Evolutionary conservation across 2,113 vertebrate genomes (phyloP).

Genomic region (Centropristis striata): DNA sequence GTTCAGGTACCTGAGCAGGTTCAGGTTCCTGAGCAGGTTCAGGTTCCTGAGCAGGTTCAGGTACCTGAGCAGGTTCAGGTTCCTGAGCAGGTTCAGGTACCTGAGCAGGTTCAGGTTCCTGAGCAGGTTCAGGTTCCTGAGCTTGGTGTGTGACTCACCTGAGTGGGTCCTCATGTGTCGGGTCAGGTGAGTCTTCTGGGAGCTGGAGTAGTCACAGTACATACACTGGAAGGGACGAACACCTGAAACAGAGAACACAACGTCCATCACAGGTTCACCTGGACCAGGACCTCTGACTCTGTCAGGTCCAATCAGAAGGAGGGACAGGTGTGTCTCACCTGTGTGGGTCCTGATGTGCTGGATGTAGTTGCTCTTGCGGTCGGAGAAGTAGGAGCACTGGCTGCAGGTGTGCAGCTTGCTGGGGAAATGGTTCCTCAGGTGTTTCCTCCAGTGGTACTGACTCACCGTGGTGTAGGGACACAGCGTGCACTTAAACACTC

Average conservation of each 20-base stretch:
- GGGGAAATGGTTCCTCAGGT: constrained; percentile 97
- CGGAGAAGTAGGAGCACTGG: constrained; percentile 97
- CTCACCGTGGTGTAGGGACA: constrained; percentile 97
- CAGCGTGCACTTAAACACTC: constrained; percentile 96
- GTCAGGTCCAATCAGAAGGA: neutral
- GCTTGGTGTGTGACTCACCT: constrained; percentile 85
- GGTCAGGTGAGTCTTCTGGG: constrained; percentile 98
- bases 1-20: no score
- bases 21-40: no score
- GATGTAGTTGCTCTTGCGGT: constrained; percentile 98
- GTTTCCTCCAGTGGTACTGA: constrained; percentile 99
- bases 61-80: no score
- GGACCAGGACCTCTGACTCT: neutral
- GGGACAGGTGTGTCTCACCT: constrained; percentile 77
- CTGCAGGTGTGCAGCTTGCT: constrained; percentile 97
- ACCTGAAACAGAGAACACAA: constrained; percentile 81
- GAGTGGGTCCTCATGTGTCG: constrained; percentile 98
- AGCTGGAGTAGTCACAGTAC: constrained; percentile 97
- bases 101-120: no score
- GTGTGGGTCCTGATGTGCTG: constrained; percentile 98
- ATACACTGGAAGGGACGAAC: constrained; percentile 96
- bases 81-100: no score
- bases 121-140: no score
- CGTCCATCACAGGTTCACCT: neutral
- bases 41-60: no score